A percentile compares a stretch with the other conserved stretches of the same genome.
phyloP scores from a whole-genome alignment of 2,797 vertebrate species.

The Eidolon dupreanum region DNA sequence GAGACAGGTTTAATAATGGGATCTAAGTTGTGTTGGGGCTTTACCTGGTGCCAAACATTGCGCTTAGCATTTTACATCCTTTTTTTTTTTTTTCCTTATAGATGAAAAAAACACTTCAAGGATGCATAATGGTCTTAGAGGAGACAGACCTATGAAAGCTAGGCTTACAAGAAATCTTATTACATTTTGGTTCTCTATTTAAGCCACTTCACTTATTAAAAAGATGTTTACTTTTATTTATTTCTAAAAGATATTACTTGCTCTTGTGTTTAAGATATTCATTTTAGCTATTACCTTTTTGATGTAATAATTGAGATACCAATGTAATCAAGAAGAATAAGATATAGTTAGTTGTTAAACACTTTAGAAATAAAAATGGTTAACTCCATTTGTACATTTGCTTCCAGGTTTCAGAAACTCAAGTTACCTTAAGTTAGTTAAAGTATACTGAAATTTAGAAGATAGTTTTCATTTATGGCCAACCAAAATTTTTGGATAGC shows the following conservation, averaged over 20 bases:
- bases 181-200: background rate
- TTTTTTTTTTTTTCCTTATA: background rate
- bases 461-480: background rate
- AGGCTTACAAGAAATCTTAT: background rate
- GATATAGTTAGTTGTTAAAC: background rate
- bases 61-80: background rate
- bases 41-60: background rate
- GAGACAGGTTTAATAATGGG: background rate
- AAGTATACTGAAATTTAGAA: background rate
- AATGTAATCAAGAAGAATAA: background rate
- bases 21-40: background rate
- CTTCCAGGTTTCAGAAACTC: background rate
- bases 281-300: background rate
- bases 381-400: background rate
- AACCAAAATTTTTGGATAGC: background rate
- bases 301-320: background rate
- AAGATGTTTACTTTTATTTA: background rate
- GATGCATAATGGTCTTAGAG: background rate
- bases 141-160: background rate
- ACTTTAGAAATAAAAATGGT: background rate
- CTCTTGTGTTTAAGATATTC: background rate
- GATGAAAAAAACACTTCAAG: background rate
- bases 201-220: background rate
- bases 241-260: background rate
- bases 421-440: background rate